These are phyloP conservation scores for Pollimyrus isidori DNA, from an alignment of 2,113 vertebrate genomes.

Conservation along the genomic window DNA sequence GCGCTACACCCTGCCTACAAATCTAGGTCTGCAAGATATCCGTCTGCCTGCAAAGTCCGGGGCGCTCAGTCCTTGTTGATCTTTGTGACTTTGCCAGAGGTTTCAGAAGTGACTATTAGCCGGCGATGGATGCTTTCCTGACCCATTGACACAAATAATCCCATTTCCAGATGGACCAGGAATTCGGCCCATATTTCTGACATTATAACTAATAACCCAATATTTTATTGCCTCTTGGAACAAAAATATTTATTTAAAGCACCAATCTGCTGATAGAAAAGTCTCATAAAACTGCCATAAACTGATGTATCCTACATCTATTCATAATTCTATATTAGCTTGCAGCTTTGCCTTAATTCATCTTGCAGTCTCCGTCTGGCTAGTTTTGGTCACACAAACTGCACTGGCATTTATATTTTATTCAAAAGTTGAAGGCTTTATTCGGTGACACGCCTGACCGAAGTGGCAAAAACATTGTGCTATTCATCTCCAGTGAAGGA, in stretches of 20 bases:
- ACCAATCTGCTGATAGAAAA: background rate
- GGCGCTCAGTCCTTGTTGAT: background rate
- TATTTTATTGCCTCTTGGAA: background rate
- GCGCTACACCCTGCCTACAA: background rate
- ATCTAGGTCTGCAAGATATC: background rate
- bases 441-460: background rate
- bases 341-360: background rate
- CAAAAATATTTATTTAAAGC: background rate
- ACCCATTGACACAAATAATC: background rate
- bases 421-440: background rate
- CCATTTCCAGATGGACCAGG: background rate
- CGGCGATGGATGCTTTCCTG: background rate
- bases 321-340: background rate
- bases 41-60: background rate
- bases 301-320: background rate
- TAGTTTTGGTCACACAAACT: background rate
- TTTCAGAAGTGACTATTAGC: background rate
- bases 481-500: background rate
- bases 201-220: background rate
- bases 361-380: background rate
- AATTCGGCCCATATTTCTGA: background rate
- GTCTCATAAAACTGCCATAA: background rate
- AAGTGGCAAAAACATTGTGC: background rate
- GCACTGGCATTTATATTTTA: background rate
- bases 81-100: background rate